Evolutionary conservation across 2,888 invertebrate species (phyloP).

Genomic region (Drosophila affinis): DNA sequence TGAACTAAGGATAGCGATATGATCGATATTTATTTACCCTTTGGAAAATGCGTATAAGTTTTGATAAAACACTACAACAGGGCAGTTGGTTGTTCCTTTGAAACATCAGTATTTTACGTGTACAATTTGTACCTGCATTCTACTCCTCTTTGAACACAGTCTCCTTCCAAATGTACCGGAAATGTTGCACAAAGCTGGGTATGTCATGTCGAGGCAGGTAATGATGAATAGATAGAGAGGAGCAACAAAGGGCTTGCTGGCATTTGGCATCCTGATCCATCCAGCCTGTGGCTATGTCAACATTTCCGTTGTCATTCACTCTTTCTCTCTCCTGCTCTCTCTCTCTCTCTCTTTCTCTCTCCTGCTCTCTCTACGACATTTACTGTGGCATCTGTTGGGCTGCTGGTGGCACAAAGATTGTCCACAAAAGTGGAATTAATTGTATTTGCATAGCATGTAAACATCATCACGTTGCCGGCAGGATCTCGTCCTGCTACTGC

Average conservation of each 20-base stretch:
- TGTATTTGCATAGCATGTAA: constrained; percentile 79
- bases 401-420: constrained; percentile 55
- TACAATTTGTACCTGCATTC: too few species aligned
- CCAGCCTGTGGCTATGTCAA: constrained; percentile 56
- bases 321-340: constrained; percentile 12
- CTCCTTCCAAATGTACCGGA: not conserved
- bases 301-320: constrained; percentile 54
- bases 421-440: constrained; percentile 77
- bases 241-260: constrained; percentile 17
- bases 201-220: constrained; percentile 21
- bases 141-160: not conserved
- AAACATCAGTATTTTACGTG: not conserved
- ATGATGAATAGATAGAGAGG: not conserved
- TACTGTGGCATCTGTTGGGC: constrained; percentile 1
- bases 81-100: not conserved
- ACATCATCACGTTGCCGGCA: constrained; percentile 70
- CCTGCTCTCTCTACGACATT: constrained; percentile 8
- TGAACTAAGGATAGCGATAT: not conserved
- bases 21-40: not conserved
- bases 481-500: constrained; percentile 30
- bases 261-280: constrained; percentile 37
- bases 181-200: not conserved
- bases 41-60: not conserved
- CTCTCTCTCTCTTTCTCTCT: constrained; percentile 20
- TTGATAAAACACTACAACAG: not conserved